Conservation (phyloP, 2,888 invertebrate species). For the Andrena flavipes region DNA sequence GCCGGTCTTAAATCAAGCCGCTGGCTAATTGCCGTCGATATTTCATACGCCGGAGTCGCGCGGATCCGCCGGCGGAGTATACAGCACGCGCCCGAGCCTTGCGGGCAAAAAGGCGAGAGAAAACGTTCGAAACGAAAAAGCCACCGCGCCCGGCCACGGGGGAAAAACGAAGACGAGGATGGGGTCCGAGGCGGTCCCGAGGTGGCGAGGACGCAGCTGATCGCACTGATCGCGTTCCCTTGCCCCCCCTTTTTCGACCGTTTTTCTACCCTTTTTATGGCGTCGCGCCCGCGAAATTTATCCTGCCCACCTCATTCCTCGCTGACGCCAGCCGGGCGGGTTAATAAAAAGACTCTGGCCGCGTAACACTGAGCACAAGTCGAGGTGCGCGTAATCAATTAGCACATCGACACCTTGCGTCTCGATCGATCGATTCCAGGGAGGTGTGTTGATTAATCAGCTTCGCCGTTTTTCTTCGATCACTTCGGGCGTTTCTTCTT, state of each 20-base stretch:
- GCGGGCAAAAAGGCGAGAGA: constrained; percentile 18
- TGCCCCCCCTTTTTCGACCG: not conserved
- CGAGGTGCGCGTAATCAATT: constrained; percentile 33
- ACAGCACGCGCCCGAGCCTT: constrained; percentile 55
- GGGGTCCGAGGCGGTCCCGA: constrained; percentile 5
- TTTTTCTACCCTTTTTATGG: constrained; percentile 10
- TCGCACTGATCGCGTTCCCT: not conserved
- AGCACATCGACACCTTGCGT: constrained; percentile 46
- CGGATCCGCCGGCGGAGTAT: constrained; percentile 4
- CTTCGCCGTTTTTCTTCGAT: not conserved
- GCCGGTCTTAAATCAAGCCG: constrained; percentile 67
- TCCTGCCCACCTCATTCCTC: constrained; percentile 9
- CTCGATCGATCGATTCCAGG: constrained; percentile 1
- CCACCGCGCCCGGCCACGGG: not conserved
- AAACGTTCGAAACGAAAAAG: constrained; percentile 49
- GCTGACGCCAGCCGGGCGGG: not conserved
- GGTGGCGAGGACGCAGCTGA: constrained; percentile 33
- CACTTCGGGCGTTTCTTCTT: not conserved
- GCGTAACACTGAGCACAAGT: constrained; percentile 6
- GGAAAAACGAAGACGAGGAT: not conserved
- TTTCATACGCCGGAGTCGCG: constrained; percentile 53
- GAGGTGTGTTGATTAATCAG: not conserved
- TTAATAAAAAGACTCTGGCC: constrained; percentile 36
- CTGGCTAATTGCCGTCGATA: constrained; percentile 69
- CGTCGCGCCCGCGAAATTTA: constrained; percentile 32